Conservation (phyloP, 2,888 invertebrate genomes). For the Cephus spinipes region DNA sequence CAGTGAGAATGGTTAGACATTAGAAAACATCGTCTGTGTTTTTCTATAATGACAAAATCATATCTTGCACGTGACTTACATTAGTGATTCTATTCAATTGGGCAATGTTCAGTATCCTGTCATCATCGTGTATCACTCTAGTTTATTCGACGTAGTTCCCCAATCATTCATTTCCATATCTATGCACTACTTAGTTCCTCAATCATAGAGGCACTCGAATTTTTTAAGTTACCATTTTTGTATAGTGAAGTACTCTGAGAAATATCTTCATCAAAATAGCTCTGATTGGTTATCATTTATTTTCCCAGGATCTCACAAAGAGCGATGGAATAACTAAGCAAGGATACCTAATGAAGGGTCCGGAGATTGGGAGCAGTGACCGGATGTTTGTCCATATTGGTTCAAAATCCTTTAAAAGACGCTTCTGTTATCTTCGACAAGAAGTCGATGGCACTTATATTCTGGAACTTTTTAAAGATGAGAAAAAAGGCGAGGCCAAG, state of each 20-base stretch:
- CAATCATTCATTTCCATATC: not conserved
- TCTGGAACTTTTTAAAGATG: slow-evolving; percentile 93
- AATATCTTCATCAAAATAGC: not conserved
- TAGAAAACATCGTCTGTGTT: not conserved
- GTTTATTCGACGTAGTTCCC: not conserved
- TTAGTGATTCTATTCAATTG: not conserved
- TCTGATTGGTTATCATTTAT: not conserved
- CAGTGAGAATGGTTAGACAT: not conserved
- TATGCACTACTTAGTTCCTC: not conserved
- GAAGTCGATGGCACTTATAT: slow-evolving; percentile 93
- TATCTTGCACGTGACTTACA: not conserved
- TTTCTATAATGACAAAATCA: not conserved
- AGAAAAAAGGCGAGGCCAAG: slow-evolving; percentile 90
- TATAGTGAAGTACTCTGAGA: not conserved
- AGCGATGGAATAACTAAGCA: slow-evolving; percentile 87
- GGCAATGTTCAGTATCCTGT: not conserved
- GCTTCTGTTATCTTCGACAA: slow-evolving; percentile 89
- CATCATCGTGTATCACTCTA: not conserved
- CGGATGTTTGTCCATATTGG: slow-evolving; percentile 92
- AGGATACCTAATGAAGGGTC: slow-evolving; percentile 91
- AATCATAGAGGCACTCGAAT: not conserved
- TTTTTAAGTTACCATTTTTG: not conserved
- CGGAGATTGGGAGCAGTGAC: slow-evolving; percentile 89
- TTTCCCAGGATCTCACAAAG: slow-evolving; percentile 70
- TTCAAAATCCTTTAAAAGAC: slow-evolving; percentile 91